Conservation (phyloP, 2,888 invertebrate genomes). For the Allacma fusca region DNA sequence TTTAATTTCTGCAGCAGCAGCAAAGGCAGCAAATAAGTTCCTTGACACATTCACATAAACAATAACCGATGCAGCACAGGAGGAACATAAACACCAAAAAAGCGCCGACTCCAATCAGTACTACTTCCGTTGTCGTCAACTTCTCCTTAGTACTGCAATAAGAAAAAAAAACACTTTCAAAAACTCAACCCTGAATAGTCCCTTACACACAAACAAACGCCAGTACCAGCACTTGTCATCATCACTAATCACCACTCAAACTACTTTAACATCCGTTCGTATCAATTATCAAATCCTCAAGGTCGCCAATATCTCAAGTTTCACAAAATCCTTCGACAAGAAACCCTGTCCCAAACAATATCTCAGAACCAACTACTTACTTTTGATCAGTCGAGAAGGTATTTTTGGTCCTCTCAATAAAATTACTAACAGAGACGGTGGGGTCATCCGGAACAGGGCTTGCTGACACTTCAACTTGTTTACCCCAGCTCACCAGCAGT, state of each 20-base stretch:
- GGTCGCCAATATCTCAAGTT: too few species aligned
- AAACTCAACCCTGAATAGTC: conserved; percentile 7
- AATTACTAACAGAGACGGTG: conserved; percentile 41
- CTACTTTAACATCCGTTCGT: not conserved
- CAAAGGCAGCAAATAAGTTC: conserved; percentile 62
- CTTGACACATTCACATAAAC: conserved; percentile 61
- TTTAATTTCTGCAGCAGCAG: conserved; percentile 48
- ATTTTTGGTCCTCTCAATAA: conserved; percentile 46
- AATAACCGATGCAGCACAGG: conserved; percentile 58
- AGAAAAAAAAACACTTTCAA: conserved; percentile 27
- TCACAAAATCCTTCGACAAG: too few species aligned
- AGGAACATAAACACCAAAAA: conserved; percentile 50
- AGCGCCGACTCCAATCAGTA: conserved; percentile 47
- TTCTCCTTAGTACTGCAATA: conserved; percentile 36
- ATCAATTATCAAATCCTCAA: too few species aligned
- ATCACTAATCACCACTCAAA: too few species aligned
- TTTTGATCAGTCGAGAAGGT: conserved; percentile 47
- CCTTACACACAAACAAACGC: too few species aligned
- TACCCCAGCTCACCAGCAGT: not conserved
- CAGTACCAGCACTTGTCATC: too few species aligned
- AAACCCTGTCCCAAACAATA: not conserved
- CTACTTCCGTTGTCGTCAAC: conserved; percentile 51
- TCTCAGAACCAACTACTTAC: conserved; percentile 46
- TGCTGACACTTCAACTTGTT: not conserved
- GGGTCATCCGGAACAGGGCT: not conserved